These are phyloP conservation scores for Ditylenchus weischeri DNA, from an alignment of 2,888 invertebrate species.

Conservation along the genomic window DNA sequence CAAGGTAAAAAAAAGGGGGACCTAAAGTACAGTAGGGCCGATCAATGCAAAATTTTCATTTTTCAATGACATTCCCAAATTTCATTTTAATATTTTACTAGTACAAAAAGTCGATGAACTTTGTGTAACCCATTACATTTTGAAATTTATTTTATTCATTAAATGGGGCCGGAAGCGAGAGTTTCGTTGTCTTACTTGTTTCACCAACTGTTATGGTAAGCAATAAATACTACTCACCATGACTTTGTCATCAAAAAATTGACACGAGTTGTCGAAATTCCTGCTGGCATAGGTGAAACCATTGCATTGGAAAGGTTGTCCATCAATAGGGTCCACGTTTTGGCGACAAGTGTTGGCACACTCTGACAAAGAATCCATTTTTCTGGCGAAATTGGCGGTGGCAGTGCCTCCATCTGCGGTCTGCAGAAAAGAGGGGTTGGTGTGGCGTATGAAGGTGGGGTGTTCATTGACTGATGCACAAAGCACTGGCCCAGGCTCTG, in stretches of 20 bases:
- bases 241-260: conserved; percentile 25
- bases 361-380: conserved; percentile 32
- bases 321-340: conserved; percentile 22
- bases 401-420: background rate
- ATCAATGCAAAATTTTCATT: no score
- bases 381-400: conserved; percentile 26
- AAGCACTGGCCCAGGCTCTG: background rate
- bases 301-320: conserved; percentile 30
- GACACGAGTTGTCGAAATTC: conserved; percentile 25
- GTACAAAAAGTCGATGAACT: no score
- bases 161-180: no score
- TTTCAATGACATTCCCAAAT: no score
- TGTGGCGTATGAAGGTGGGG: conserved; percentile 29
- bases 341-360: conserved; percentile 34
- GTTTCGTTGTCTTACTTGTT: no score
- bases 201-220: no score
- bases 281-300: conserved; percentile 27
- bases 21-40: no score
- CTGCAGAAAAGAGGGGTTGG: conserved; percentile 10
- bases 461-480: conserved; percentile 18
- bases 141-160: no score
- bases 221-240: background rate
- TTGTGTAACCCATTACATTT: no score
- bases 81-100: no score
- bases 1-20: no score